Conservation (phyloP, 2,113 vertebrate species). For the Narcine bancroftii region DNA sequence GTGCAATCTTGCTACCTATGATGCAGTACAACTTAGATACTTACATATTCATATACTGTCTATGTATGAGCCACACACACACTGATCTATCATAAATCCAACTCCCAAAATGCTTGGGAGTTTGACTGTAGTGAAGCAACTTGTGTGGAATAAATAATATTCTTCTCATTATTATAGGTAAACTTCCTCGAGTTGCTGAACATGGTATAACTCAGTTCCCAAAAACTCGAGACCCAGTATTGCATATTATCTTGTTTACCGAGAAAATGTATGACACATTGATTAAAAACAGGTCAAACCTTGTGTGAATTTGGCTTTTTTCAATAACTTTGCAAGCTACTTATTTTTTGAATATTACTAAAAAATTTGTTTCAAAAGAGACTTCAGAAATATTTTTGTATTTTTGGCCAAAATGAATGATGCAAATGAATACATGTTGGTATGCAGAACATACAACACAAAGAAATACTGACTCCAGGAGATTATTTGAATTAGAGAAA, state of each 20-base stretch:
- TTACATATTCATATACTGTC: not conserved
- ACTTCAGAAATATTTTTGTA: not conserved
- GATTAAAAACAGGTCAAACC: not conserved
- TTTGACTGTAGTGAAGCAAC: not conserved
- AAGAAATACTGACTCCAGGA: not conserved
- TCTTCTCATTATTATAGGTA: not conserved
- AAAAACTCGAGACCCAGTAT: no score
- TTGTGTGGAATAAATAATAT: not conserved
- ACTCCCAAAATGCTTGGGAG: not conserved
- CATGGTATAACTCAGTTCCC: no score
- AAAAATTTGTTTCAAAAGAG: conserved; percentile 12
- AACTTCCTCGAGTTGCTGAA: not conserved
- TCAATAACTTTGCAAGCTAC: not conserved
- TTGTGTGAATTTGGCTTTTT: not conserved
- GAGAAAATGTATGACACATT: not conserved
- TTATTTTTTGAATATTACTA: not conserved
- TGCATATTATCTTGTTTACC: no score
- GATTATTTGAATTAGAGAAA: conserved; percentile 2
- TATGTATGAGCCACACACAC: not conserved
- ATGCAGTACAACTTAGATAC: not conserved
- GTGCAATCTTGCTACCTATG: not conserved
- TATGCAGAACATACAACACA: not conserved
- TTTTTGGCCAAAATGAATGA: not conserved
- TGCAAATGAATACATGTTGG: not conserved
- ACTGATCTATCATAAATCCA: not conserved